Conservation (phyloP, 2,888 invertebrate species). For the Mantis religiosa region DNA sequence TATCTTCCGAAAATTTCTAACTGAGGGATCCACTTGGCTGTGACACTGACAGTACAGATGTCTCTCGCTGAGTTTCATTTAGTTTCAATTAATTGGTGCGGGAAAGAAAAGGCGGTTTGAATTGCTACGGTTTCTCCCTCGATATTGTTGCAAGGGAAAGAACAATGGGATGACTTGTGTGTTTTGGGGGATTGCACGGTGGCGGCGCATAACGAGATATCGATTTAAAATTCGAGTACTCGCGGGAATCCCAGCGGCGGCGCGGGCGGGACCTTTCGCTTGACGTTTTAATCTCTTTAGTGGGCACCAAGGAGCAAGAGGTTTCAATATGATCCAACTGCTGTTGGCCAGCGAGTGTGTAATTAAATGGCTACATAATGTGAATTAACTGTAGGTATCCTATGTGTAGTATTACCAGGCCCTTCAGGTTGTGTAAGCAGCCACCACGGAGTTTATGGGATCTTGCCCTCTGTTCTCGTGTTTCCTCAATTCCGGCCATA, state of each 20-base stretch:
- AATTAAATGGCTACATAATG: too few species aligned
- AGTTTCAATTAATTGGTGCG: slow-evolving; percentile 11
- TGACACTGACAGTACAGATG: not conserved
- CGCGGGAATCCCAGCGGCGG: not conserved
- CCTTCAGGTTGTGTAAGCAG: too few species aligned
- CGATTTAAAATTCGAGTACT: not conserved
- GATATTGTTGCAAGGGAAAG: not conserved
- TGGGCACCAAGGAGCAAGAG: not conserved
- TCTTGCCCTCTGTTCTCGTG: too few species aligned
- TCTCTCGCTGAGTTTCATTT: not conserved
- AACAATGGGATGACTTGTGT: slow-evolving; percentile 5
- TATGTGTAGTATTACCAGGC: too few species aligned
- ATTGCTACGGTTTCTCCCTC: not conserved
- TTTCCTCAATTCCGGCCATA: too few species aligned
- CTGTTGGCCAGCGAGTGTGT: too few species aligned
- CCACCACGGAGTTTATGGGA: too few species aligned
- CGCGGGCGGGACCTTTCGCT: not conserved
- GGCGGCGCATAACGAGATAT: slow-evolving; percentile 2
- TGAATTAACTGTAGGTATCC: too few species aligned
- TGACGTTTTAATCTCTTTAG: not conserved
- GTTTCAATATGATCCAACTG: too few species aligned
- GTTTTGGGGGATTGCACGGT: slow-evolving; percentile 2
- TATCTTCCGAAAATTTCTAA: too few species aligned
- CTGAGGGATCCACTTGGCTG: not conserved
- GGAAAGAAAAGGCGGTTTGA: slow-evolving; percentile 6